Evolutionary conservation across 2,888 invertebrate genomes (phyloP).

Genomic region (Drosophila austrosaltans): DNA sequence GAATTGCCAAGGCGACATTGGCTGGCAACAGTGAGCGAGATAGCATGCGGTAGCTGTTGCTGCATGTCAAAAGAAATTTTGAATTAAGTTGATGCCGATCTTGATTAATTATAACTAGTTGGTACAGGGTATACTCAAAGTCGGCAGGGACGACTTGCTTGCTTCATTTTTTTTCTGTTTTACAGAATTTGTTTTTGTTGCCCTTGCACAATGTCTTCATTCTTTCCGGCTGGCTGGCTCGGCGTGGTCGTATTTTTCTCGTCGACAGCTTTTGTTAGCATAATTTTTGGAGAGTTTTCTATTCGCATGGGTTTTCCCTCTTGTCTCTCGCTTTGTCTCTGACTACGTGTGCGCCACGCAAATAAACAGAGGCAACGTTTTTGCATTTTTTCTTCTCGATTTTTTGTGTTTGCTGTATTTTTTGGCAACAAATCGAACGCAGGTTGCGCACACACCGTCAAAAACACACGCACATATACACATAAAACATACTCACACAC

Average conservation of each 20-base stretch:
- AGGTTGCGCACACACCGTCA: conserved; percentile 44
- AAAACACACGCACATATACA: conserved; percentile 14
- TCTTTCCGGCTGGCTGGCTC: conserved; percentile 21
- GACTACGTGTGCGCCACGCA: conserved; percentile 28
- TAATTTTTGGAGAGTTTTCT: conserved; percentile 60
- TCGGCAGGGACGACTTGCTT: too few species aligned
- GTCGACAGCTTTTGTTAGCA: conserved; percentile 69
- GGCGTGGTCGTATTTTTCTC: conserved; percentile 16
- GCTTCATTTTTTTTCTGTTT: conserved; percentile 21
- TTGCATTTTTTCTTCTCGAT: not conserved
- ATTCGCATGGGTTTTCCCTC: conserved; percentile 12
- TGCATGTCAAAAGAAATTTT: too few species aligned
- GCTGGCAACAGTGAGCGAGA: too few species aligned
- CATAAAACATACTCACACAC: not conserved
- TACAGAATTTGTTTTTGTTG: conserved; percentile 23
- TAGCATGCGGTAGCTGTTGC: too few species aligned
- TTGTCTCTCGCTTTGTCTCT: conserved; percentile 9
- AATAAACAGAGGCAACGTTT: conserved; percentile 46
- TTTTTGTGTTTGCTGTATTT: not conserved
- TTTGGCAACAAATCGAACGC: conserved; percentile 67
- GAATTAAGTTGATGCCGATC: too few species aligned
- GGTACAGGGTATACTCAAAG: too few species aligned
- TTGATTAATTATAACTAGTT: too few species aligned
- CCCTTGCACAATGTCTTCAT: conserved; percentile 13
- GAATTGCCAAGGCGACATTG: too few species aligned